A percentile compares a stretch with the other conserved stretches of the same genome.
These are phyloP conservation scores for Corythornis cristatus DNA, from an alignment of 2,113 vertebrate genomes.

Conservation along the genomic window DNA sequence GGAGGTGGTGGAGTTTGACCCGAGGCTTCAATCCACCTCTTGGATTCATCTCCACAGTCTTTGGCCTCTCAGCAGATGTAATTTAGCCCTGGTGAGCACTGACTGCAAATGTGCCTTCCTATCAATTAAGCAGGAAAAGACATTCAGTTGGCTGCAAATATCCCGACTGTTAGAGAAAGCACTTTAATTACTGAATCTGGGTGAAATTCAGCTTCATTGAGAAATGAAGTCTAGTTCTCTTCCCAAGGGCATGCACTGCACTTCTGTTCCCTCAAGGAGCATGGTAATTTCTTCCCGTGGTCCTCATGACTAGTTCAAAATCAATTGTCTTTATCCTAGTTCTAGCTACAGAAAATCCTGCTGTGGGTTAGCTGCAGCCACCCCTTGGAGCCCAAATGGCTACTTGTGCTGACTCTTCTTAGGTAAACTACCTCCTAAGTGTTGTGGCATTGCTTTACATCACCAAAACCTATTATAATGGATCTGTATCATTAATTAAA, in stretches of 20 bases:
- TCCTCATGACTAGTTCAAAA: conserved; percentile 27
- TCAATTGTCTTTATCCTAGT: conserved; percentile 33
- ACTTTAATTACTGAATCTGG: conserved; percentile 29
- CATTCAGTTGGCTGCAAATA: conserved; percentile 15
- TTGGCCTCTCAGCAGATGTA: not conserved
- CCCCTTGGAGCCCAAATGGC: not conserved
- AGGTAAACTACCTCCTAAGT: not conserved
- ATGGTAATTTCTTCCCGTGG: not conserved
- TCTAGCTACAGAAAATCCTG: conserved; percentile 4
- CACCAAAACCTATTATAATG: not conserved
- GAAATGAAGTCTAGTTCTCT: not conserved
- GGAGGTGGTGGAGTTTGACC: not conserved
- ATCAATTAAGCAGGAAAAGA: conserved; percentile 14
- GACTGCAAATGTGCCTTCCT: conserved; percentile 11
- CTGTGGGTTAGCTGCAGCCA: not conserved
- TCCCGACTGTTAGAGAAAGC: not conserved
- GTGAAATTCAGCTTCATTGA: conserved; percentile 35
- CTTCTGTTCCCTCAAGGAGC: conserved; percentile 18
- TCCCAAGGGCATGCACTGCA: conserved; percentile 5
- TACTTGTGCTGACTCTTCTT: not conserved
- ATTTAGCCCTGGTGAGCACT: not conserved
- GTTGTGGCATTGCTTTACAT: not conserved
- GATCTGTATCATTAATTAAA: conserved; percentile 3
- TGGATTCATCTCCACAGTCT: not conserved
- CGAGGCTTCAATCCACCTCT: fast-evolving